phyloP scores from a whole-genome alignment of 2,888 invertebrate genomes.

The Graphium colonna region DNA sequence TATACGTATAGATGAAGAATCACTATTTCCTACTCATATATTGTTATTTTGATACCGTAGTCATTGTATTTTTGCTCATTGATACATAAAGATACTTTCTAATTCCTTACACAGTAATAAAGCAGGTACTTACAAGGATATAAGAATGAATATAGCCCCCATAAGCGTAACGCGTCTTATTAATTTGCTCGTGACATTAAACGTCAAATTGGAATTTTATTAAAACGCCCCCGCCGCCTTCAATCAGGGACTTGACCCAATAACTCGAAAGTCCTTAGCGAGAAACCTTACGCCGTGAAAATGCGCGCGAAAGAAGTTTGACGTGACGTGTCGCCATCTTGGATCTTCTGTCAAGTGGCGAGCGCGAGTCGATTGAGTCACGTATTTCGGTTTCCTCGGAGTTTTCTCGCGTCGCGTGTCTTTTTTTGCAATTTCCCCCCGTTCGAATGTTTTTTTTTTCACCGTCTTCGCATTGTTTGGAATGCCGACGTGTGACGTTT shows the following conservation, averaged over 20 bases:
- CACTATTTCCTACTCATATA: no score
- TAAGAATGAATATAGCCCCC: no score
- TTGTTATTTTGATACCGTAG: no score
- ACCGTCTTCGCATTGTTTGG: constrained; percentile 3
- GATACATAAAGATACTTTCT: no score
- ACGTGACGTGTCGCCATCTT: constrained; percentile 56
- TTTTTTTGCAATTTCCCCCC: constrained; percentile 33
- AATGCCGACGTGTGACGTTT: neutral
- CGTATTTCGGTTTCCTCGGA: constrained; percentile 60
- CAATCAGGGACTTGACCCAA: constrained; percentile 8
- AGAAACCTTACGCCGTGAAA: constrained; percentile 7
- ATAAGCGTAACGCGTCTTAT: neutral
- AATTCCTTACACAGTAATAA: no score
- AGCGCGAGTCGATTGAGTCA: constrained; percentile 59
- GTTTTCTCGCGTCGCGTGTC: constrained; percentile 40
- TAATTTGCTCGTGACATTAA: neutral
- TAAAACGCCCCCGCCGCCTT: neutral
- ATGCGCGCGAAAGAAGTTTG: constrained; percentile 45
- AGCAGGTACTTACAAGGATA: no score
- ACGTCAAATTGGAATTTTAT: constrained; percentile 1
- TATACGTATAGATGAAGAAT: no score
- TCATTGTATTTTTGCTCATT: no score
- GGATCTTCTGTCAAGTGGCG: constrained; percentile 55
- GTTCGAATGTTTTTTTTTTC: constrained; percentile 17
- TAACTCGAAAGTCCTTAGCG: constrained; percentile 8